Base-by-base conservation (phyloP, 2,888 invertebrate genomes). In the Scaptomyza tumidula region DNA sequence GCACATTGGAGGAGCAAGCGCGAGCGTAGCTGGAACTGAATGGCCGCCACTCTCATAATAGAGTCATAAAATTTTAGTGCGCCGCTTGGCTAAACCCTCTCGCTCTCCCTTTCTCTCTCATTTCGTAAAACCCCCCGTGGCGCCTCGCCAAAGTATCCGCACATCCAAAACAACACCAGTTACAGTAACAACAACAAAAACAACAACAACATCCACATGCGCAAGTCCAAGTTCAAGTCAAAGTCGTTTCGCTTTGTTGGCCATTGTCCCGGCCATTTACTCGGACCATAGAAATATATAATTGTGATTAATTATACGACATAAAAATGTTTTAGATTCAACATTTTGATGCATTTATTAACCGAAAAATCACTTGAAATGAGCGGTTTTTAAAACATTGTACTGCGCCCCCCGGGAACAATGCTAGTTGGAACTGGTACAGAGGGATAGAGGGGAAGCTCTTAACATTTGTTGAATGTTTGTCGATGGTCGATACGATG, bases 221-320 rank as follows among this genome's bases (percentile, higher is more conserved):
- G 35, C 64, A 59, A 60, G 52, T 65, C 60, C 54, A 65, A 43
- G 71, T 75, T 57, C 62, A 60, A 70, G 70, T 58, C 75, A 50
- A 67, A 78, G 72, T 66, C 82, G 82, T 82, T 85, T 85, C 80
- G 86, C 80, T 85, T 87, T 84, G 88, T 85, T 87, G 86, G 71
- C 88, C 77, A 88, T 85, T 85, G 85, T 88, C 73, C 80, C 71
- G 79, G 73, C 73, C 79, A 78, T 85, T 85, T 82, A 82, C 75
- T 79, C 39, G 82, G 74, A 46, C 75, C 77, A 82, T 83, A 79
- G 84, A 88, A 80, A 88, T 80, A 86, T 88, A 86, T 86, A 86
- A 86, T 86, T 86, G 88, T 86, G 88, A 86, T 86, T 86, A 88
- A 86, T 86, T 88, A 85, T 86, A 83, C 78, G 73, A 86, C 85